Percentiles rank a stretch among this genome's conserved stretches.
Conservation (phyloP, 2,113 vertebrate genomes). For the Phasianus colchicus region DNA sequence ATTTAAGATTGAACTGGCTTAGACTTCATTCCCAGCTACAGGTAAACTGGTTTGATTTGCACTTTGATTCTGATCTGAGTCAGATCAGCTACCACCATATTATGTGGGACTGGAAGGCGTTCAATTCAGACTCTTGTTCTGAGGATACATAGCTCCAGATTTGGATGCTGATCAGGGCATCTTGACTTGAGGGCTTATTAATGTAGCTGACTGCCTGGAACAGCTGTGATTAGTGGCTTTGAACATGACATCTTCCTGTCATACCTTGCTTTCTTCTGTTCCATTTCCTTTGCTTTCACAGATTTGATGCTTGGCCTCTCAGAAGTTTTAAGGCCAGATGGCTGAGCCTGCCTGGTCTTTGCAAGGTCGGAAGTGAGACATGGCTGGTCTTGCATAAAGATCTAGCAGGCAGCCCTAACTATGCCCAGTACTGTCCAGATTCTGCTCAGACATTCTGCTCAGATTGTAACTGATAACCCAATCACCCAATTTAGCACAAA, state of each 20-base stretch:
- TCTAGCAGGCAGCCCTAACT: neutral
- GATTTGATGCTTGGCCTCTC: constrained; percentile 8
- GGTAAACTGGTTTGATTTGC: neutral
- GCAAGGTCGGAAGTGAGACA: neutral
- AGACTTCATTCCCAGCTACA: neutral
- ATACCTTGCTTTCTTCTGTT: constrained; percentile 43
- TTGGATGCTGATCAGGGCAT: neutral
- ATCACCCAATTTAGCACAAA: neutral
- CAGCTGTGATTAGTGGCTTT: constrained; percentile 47
- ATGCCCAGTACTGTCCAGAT: neutral
- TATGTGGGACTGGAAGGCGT: fast-evolving
- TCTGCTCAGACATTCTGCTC: neutral
- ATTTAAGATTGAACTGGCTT: neutral
- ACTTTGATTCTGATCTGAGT: neutral
- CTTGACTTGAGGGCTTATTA: neutral
- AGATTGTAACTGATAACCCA: neutral
- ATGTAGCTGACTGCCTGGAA: neutral
- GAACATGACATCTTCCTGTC: constrained; percentile 15
- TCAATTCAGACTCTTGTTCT: neutral
- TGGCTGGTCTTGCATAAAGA: neutral
- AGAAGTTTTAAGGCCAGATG: constrained; percentile 25
- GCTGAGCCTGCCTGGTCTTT: neutral
- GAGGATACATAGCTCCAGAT: neutral
- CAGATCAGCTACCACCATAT: neutral
- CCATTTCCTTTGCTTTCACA: neutral